Base-by-base conservation (phyloP, 2,113 vertebrate species). In the Phainopepla nitens region DNA sequence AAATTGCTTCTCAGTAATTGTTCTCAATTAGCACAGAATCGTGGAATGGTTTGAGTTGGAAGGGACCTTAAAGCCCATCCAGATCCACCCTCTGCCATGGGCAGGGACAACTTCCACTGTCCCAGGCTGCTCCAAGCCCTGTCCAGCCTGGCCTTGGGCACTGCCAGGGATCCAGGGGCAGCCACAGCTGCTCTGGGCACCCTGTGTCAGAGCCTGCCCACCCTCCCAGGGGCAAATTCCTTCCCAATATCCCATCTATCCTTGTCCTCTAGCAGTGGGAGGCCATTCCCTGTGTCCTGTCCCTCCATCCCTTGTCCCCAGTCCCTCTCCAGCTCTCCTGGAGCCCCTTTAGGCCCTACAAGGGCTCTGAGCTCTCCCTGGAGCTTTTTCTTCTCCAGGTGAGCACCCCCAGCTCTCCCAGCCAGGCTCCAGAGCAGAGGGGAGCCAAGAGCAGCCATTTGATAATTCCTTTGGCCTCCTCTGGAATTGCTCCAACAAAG, bases 81-180 rank as follows among this genome's bases (percentile, higher is more conserved):
- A 41, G 12, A 3, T 0, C 12, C 23, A 12, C 3, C 7, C 39
- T 1, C 14, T 54, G 49, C 49, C 14, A 12, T 15, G 17, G 39
- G 8, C 58, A 84, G 58, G 58, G 58, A 64, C 82, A 47, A 15
- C 28, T 65, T 0, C 23, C 69, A 21, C 35, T 10, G 0, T 24
- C 35, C 60, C 60, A 57, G 51, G 35, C 0, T 29, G 42, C 35
- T 41, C 82, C n/a, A 4, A 45, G 8, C 39, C 45, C 44, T 1
- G 0, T 51, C 54, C 39, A 62, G 0, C 41, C 51, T 57, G 44
- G 24, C 71, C 60, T 42, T 5, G 42, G 41, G 0, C 71, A 66
- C 25, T 58, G 0, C 21, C 71, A 76, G 82, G 61, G 71, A 50
- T 76, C n/a, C 78, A 47, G 71, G 61, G 31, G 35, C 70, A 58